phyloP scores from a whole-genome alignment of 2,797 vertebrate species.

The Esox lucius region DNA sequence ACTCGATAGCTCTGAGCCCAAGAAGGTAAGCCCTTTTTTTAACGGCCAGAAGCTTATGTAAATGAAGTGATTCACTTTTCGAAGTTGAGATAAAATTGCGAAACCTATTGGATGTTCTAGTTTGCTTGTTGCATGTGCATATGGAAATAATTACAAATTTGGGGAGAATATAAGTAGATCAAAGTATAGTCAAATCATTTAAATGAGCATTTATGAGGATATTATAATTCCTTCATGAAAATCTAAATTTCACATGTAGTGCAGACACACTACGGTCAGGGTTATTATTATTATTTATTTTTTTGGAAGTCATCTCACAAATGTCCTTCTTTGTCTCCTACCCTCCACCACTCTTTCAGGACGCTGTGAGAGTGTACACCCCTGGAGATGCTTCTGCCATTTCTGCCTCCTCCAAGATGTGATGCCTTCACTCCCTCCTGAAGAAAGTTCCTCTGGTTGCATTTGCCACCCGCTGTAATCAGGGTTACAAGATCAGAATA shows the following conservation, averaged over 20 bases:
- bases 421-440: slow-evolving; percentile 39
- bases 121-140: neutral
- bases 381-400: slow-evolving; percentile 65
- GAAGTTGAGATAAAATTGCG: too few relatives aligned
- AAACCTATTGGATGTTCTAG: neutral
- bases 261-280: neutral
- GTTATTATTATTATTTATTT: too few relatives aligned
- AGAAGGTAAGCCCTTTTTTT: slow-evolving; percentile 66
- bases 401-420: slow-evolving; percentile 85
- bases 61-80: neutral
- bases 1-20: slow-evolving; percentile 78
- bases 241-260: neutral
- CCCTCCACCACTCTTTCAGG: slow-evolving; percentile 63
- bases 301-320: neutral
- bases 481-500: neutral
- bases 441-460: slow-evolving; percentile 11
- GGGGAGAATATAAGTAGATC: neutral
- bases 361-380: slow-evolving; percentile 75
- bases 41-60: neutral
- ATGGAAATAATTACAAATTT: neutral
- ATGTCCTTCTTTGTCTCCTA: neutral
- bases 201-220: neutral
- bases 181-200: neutral
- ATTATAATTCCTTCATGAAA: neutral
- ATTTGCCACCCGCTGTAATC: neutral